Evolutionary conservation across 1,140 invertebrate species (phyloP), one percentile per base, ranked within the genome.

Genomic region (Apis mellifera): DNA sequence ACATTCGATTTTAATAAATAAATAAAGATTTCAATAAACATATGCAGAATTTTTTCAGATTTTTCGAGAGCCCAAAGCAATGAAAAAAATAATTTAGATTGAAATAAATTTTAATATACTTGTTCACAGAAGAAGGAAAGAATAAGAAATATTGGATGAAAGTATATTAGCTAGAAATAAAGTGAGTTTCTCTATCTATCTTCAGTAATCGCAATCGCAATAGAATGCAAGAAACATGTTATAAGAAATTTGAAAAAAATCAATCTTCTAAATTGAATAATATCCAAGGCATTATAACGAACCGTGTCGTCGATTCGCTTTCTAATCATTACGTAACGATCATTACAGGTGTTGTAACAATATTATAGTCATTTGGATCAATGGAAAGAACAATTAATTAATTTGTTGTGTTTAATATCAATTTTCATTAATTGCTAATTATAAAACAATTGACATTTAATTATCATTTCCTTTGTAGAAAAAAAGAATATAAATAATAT

Each of bases 321-420:
- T 89, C 87, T 89, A 88, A 88, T 85, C 64, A 78, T 89, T 89
- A 62, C 82, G 55, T 75, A 86, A 88, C 12, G 15, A 13, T 42
- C 70, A 57, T 78, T 69, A 66, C 32, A 57, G 81, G 21, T 57
- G 57, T 23, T 60, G 70, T 76, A 68, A 80, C 62, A 23, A 23
- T 50, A 69, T 68, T 62, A 77, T 76, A 64, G 42, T 70, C 64
- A 52, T 26, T 55, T 42, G 9, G 55, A 11, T 13, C 52, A 26
- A 13, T n/a, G 9, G 2, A 17, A 50, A 1, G 15, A 65, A 57
- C 26, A 73, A 9, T 50, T 50, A 19, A 19, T 15, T 5, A 15
- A 50, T 21, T 57, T 26, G 26, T 48, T 23, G 13, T 21, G 2
- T n/a, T 2, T 12, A 21, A 1, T 21, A 42, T 66, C 64, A 19